phyloP scores from a whole-genome alignment of 1,140 invertebrate species.

The Pseudomyrmex cubaensis region DNA sequence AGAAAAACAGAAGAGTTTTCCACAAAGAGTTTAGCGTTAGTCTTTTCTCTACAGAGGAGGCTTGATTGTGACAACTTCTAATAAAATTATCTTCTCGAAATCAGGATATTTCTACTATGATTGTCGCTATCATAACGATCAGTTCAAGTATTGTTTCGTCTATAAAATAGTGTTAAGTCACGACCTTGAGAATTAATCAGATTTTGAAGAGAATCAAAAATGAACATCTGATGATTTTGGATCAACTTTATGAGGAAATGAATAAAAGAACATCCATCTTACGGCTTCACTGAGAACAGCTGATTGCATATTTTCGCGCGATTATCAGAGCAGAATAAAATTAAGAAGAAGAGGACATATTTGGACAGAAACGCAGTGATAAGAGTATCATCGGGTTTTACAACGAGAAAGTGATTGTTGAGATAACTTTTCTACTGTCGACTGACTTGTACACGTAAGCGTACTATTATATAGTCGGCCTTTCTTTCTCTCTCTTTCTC shows the following conservation, averaged over 20 bases:
- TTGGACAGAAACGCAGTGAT: conserved; percentile 3
- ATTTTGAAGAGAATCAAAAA: not conserved
- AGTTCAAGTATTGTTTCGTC: not conserved
- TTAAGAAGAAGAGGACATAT: conserved; percentile 10
- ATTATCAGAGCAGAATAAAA: conserved; percentile 28
- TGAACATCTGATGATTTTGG: not conserved
- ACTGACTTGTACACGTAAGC: conserved; percentile 49
- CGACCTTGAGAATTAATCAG: conserved; percentile 18
- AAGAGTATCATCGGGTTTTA: conserved; percentile 23
- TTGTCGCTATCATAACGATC: not conserved
- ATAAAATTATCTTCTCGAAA: not conserved
- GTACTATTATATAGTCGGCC: conserved; percentile 59
- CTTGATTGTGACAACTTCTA: not conserved
- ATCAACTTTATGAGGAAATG: too few relatives aligned
- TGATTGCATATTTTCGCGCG: not conserved
- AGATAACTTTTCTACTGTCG: conserved; percentile 35
- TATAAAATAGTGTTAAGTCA: not conserved
- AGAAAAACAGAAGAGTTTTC: not conserved
- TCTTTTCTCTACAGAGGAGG: too few relatives aligned
- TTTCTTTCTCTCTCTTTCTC: not conserved
- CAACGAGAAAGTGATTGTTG: conserved; percentile 30
- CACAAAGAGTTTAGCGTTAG: not conserved
- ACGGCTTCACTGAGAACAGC: conserved; percentile 3
- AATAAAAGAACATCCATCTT: not conserved
- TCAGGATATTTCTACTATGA: not conserved